These are phyloP conservation scores for Astur gentilis DNA, from an alignment of 2,113 vertebrate genomes.

Conservation along the genomic window DNA sequence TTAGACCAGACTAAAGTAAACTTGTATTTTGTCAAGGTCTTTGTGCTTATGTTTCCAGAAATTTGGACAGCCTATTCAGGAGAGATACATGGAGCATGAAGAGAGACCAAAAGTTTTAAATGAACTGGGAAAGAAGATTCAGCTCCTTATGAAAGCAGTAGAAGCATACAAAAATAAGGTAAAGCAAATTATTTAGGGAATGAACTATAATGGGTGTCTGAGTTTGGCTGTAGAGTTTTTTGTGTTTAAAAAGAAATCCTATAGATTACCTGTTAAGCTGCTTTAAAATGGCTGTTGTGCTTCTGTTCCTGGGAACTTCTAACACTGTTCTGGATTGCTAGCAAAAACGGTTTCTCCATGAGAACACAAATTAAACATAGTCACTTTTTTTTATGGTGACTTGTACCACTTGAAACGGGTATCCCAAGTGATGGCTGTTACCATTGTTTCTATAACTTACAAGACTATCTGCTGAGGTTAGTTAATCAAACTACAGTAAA, in stretches of 20 bases:
- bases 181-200: background rate
- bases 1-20: background rate
- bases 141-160: conserved; percentile 89
- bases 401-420: background rate
- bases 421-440: background rate
- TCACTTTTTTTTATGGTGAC: background rate
- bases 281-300: background rate
- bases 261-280: background rate
- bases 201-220: accelerated
- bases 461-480: background rate
- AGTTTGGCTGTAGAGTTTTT: background rate
- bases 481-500: background rate
- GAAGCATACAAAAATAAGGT: conserved; percentile 92
- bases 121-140: conserved; percentile 90
- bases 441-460: accelerated
- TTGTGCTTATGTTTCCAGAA: conserved; percentile 69
- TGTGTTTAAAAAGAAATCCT: background rate
- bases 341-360: background rate
- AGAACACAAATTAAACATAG: background rate
- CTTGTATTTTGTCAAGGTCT: background rate
- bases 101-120: conserved; percentile 91
- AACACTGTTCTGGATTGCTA: background rate
- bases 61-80: conserved; percentile 89
- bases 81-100: conserved; percentile 86
- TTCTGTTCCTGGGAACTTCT: background rate